These are phyloP conservation scores for Sphinx pinastri DNA, from an alignment of 2,888 invertebrate species.

Conservation along the genomic window DNA sequence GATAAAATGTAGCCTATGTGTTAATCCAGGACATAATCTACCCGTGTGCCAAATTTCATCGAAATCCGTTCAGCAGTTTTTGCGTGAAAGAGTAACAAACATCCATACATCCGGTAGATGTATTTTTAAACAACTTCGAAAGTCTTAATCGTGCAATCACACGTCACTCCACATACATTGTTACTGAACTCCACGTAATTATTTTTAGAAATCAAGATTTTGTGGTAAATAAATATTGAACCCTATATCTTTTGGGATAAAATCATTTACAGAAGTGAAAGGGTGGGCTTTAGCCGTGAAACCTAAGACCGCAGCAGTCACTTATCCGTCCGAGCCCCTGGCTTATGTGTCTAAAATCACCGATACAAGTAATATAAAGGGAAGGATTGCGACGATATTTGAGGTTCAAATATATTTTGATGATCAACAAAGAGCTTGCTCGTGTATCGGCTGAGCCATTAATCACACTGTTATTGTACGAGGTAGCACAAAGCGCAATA, in stretches of 20 bases:
- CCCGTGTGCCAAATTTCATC: no score
- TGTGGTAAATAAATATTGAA: neutral
- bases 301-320: slow-evolving; percentile 2
- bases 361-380: slow-evolving; percentile 64
- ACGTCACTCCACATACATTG: neutral
- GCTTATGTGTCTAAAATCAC: slow-evolving; percentile 48
- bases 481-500: slow-evolving; percentile 74
- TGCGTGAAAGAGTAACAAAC: no score
- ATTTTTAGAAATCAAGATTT: neutral
- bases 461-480: slow-evolving; percentile 79
- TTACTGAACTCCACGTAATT: neutral
- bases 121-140: no score
- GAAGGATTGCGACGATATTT: slow-evolving; percentile 62
- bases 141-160: no score
- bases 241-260: neutral
- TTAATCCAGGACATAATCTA: no score
- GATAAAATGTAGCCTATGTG: no score
- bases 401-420: slow-evolving; percentile 75
- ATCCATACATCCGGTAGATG: no score
- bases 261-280: slow-evolving; percentile 6
- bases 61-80: no score
- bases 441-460: slow-evolving; percentile 75
- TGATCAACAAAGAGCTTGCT: slow-evolving; percentile 76
- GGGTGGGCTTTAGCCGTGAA: slow-evolving; percentile 4
- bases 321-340: slow-evolving; percentile 37